phyloP scores from a whole-genome alignment of 2,797 vertebrate species.

The Chromis chromis region DNA sequence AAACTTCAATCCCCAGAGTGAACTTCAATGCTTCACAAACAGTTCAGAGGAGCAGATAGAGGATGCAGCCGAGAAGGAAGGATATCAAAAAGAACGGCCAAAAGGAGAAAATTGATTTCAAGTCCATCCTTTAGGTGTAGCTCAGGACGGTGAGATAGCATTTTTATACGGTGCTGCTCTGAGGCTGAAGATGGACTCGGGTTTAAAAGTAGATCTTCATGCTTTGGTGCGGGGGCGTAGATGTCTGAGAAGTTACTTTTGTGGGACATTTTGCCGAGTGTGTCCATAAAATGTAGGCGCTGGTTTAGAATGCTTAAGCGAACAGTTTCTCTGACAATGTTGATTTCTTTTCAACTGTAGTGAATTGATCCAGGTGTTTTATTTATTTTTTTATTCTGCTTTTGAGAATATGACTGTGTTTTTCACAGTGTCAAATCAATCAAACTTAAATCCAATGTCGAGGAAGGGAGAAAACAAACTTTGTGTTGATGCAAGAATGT shows the following conservation, averaged over 20 bases:
- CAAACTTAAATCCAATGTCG: background rate
- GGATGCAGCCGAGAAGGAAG: slow-evolving; percentile 43
- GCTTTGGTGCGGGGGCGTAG: background rate
- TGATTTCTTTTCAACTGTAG: too few species aligned
- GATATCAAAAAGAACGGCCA: slow-evolving; percentile 50
- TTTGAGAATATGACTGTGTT: too few species aligned
- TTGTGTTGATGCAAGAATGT: background rate
- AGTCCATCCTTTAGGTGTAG: slow-evolving; percentile 52
- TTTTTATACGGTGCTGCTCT: slow-evolving; percentile 17
- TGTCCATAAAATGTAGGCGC: background rate
- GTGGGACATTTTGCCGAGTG: background rate
- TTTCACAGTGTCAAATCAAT: too few species aligned
- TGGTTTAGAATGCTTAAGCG: background rate
- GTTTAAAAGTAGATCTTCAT: slow-evolving; percentile 29
- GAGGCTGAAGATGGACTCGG: slow-evolving; percentile 20
- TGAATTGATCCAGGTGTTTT: too few species aligned
- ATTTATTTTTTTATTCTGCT: too few species aligned
- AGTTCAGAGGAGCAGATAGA: slow-evolving; percentile 55
- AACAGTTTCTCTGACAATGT: too few species aligned
- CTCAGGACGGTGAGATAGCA: slow-evolving; percentile 35
- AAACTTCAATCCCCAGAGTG: slow-evolving; percentile 62
- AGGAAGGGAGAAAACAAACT: background rate
- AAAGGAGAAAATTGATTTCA: slow-evolving; percentile 65
- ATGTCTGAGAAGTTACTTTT: slow-evolving; percentile 16
- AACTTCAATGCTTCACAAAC: slow-evolving; percentile 54